Base-by-base conservation (phyloP, 2,113 vertebrate species). In the Danionella cerebrum region DNA sequence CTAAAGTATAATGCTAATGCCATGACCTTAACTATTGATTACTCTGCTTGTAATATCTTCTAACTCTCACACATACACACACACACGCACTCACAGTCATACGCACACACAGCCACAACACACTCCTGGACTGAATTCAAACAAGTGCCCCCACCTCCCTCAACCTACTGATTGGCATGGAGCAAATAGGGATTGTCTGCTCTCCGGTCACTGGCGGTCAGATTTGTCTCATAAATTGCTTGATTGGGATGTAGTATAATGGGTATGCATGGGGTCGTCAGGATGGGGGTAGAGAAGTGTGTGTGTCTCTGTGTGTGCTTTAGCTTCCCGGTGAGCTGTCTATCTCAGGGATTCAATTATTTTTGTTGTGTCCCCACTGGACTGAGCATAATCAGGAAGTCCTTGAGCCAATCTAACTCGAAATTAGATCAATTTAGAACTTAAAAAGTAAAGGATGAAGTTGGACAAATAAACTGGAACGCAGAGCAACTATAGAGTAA, bases 281-380 rank as follows among this genome's bases (percentile, higher is more conserved):
- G 47, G 22, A 53, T 19, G 16, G 65, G 39, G 52, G 41, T 29
- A 45, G 41, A 44, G 9, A 22, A 14, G 13, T 29, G 13, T 0
- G 29, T 51, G 2, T 57, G 21, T 36, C 39, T 64, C 65, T 75
- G 66, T 51, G 44, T 73, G 65, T 33, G 31, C 73, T 72, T 73
- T 54, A 33, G 57, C 75, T 69, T 71, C 78, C 76, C 77, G 50
- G 67, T 38, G 42, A 24, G 54, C 76, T 63, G 77, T 77, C 75
- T 75, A 42, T 78, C 75, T 71, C 18, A 21, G 50, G 39, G 76
- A 80, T 79, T 73, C 65, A 52, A 77, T 80, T 78, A 75, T 11
- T 39, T 33, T 45, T 16, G 14, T 69, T 76, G 68, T 69, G 59
- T 48, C 76, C 67, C 71, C 29, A 22, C 19, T 66, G 55, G 67